Evolutionary conservation across 2,797 vertebrate genomes (phyloP).

Genomic region (Anguilla pacifica): DNA sequence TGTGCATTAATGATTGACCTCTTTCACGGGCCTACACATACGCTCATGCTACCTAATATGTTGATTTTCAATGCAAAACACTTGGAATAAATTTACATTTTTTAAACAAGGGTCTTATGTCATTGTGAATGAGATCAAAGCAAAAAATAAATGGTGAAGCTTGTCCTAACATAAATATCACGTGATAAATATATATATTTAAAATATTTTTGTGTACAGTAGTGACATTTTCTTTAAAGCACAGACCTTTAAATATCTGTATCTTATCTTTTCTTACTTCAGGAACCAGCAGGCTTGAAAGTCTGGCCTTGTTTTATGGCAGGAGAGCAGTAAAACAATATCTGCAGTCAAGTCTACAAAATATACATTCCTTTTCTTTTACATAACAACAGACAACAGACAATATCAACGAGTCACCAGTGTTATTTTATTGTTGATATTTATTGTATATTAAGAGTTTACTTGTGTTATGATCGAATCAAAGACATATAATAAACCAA

Average conservation of each 20-base stretch:
- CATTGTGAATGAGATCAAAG: neutral
- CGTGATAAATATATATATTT: neutral
- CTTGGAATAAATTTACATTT: neutral
- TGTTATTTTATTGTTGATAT: slow-evolving; percentile 13
- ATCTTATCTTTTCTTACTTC: neutral
- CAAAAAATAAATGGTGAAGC: neutral
- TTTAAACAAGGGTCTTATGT: neutral
- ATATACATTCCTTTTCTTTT: neutral
- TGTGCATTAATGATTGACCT: slow-evolving; percentile 53
- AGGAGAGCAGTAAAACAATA: neutral
- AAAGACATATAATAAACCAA: neutral
- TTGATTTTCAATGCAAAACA: neutral
- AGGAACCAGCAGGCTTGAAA: neutral
- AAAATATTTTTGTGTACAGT: neutral
- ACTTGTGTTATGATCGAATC: neutral
- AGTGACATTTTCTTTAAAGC: neutral
- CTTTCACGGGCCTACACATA: neutral
- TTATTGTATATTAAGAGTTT: neutral
- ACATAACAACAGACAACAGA: neutral
- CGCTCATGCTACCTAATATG: neutral
- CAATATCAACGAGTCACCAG: slow-evolving; percentile 9
- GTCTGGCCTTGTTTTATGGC: neutral
- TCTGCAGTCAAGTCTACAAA: neutral
- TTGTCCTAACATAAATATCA: too few relatives aligned
- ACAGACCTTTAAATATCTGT: neutral